Percentiles rank a stretch among this genome's conserved stretches.
Conservation (phyloP, 1,140 invertebrate genomes). For the Liolophura sinensis region DNA sequence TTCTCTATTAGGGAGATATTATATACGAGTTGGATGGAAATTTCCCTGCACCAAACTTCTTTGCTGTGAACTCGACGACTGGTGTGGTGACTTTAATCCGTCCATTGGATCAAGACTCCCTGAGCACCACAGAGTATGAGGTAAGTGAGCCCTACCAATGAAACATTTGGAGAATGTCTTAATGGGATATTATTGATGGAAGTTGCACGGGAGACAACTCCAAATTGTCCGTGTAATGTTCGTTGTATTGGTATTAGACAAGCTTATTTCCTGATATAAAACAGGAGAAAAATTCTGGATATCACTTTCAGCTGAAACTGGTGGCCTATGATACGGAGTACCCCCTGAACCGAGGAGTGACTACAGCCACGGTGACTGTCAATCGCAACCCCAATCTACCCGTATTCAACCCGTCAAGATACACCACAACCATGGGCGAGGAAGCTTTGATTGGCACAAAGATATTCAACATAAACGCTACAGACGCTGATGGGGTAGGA, state of each 20-base stretch:
- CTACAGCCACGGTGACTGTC: conserved; percentile 34
- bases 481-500: conserved; percentile 47
- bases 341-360: conserved; percentile 33
- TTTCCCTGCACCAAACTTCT: conserved; percentile 23
- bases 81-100: conserved; percentile 15
- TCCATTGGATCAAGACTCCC: conserved; percentile 31
- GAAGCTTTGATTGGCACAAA: conserved; percentile 22
- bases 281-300: conserved; percentile 7
- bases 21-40: conserved; percentile 23
- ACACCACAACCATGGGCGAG: conserved; percentile 69
- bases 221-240: neutral
- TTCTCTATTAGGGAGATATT: conserved; percentile 18
- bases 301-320: conserved; percentile 34
- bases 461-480: conserved; percentile 33
- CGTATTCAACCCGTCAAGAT: conserved; percentile 77
- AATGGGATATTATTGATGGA: neutral
- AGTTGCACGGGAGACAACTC: neutral
- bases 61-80: conserved; percentile 19
- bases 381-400: conserved; percentile 81
- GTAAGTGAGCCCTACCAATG: conserved; percentile 22
- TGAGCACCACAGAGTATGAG: conserved; percentile 20
- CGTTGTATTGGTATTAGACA: conserved; percentile 14
- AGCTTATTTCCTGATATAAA: no score
- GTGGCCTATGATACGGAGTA: conserved; percentile 44
- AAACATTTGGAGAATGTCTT: neutral